phyloP scores from a whole-genome alignment of 2,797 vertebrate genomes.

The Gorsachius magnificus region DNA sequence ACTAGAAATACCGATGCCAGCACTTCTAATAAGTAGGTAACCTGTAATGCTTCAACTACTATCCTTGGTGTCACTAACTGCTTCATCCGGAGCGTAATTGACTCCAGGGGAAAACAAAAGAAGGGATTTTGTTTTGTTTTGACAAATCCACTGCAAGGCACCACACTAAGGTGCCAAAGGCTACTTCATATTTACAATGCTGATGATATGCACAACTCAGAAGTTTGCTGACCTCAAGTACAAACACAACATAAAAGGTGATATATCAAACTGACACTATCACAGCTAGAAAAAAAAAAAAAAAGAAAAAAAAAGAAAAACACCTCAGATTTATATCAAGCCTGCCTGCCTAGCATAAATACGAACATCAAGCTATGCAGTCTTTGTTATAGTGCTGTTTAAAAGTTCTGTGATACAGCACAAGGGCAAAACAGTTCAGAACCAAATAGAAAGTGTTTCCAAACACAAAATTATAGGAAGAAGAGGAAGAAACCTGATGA shows the following conservation, averaged over 20 bases:
- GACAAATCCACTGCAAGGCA: constrained; percentile 54
- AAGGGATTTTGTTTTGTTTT: constrained; percentile 38
- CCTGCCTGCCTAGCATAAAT: constrained; percentile 57
- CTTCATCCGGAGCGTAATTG: constrained; percentile 67
- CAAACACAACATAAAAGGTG: constrained; percentile 66
- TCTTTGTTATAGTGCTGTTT: neutral
- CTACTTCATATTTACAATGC: constrained; percentile 63
- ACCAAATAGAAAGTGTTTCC: neutral
- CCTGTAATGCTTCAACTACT: constrained; percentile 48
- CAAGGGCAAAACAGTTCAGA: constrained; percentile 10
- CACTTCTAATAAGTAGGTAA: constrained; percentile 64
- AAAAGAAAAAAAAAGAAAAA: neutral
- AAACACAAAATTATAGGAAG: neutral
- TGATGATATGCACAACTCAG: constrained; percentile 58
- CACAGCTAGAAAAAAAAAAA: neutral
- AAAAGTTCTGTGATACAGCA: neutral
- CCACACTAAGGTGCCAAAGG: constrained; percentile 62
- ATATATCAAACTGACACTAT: constrained; percentile 74
- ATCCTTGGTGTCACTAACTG: constrained; percentile 58
- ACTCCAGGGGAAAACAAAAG: constrained; percentile 51
- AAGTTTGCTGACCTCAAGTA: constrained; percentile 68
- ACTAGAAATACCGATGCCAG: constrained; percentile 42
- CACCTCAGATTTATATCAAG: constrained; percentile 51
- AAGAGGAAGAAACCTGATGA: neutral
- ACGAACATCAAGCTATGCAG: constrained; percentile 26